These are phyloP conservation scores for sheep (Ovis aries) DNA, from an alignment of 2,113 vertebrate species.

Conservation along the genomic window DNA sequence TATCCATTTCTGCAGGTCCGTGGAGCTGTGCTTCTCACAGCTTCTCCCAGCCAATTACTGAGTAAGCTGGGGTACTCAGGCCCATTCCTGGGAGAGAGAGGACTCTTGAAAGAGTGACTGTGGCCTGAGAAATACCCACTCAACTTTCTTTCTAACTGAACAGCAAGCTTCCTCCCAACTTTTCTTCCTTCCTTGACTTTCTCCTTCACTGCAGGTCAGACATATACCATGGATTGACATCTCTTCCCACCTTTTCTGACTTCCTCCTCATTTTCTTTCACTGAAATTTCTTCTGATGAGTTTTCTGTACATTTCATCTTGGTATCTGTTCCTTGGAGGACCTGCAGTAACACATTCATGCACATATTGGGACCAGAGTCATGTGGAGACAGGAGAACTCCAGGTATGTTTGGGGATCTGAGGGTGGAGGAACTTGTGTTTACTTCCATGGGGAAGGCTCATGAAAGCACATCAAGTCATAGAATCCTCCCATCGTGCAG, in stretches of 20 bases:
- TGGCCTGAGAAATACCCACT: no score
- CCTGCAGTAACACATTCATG: neutral
- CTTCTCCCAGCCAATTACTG: neutral
- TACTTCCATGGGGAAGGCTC: neutral
- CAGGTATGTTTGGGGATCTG: neutral
- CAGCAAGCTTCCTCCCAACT: neutral
- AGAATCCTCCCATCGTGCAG: neutral
- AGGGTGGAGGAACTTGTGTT: neutral
- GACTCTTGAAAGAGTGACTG: neutral
- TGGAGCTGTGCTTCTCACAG: neutral
- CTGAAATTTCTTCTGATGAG: neutral
- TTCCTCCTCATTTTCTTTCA: neutral
- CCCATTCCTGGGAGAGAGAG: neutral
- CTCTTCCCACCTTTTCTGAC: neutral
- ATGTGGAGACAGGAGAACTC: neutral
- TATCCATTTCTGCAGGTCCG: neutral
- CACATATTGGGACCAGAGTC: neutral
- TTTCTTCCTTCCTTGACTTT: neutral
- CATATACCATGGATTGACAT: neutral
- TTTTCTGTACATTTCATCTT: neutral
- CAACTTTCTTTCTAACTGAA: neutral
- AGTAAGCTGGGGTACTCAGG: neutral
- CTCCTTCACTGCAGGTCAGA: neutral
- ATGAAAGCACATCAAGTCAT: neutral
- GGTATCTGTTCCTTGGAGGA: neutral